Percentiles rank a stretch among this genome's conserved stretches.
Conservation (phyloP, 2,797 vertebrate genomes). For the Sebastolobus altivelis region DNA sequence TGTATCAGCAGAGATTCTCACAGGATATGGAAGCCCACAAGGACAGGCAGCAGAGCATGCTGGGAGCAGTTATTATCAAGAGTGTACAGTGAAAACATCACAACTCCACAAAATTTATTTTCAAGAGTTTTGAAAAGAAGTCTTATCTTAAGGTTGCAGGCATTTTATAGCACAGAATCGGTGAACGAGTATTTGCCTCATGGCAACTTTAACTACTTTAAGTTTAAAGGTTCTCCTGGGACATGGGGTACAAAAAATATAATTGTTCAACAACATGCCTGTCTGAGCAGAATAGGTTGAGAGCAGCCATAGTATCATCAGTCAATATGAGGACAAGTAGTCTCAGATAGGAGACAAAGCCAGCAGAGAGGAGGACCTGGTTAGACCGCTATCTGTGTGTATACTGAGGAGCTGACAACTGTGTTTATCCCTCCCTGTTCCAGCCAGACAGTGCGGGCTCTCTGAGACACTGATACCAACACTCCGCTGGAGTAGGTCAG, state of each 20-base stretch:
- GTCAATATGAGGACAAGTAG: constrained; percentile 10
- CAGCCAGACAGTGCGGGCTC: constrained; percentile 17
- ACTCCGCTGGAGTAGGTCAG: constrained; percentile 15
- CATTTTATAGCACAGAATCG: constrained; percentile 13
- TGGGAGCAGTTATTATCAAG: constrained; percentile 14
- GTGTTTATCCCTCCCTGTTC: constrained; percentile 24
- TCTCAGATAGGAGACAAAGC: constrained; percentile 7
- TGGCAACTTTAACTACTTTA: not conserved
- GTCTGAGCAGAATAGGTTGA: not conserved
- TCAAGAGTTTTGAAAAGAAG: constrained; percentile 1
- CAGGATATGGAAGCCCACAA: not conserved
- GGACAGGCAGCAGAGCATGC: constrained; percentile 28
- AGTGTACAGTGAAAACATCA: constrained; percentile 4
- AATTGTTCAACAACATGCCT: constrained; percentile 8
- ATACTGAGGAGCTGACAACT: constrained; percentile 16
- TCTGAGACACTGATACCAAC: constrained; percentile 33
- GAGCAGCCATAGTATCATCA: not conserved
- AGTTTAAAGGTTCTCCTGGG: not conserved
- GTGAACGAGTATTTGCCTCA: not conserved
- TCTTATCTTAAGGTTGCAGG: constrained; percentile 21
- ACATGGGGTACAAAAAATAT: not conserved
- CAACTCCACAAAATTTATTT: constrained; percentile 1
- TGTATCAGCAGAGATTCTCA: constrained; percentile 2
- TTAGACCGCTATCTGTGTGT: constrained; percentile 12
- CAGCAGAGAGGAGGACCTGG: not conserved